phyloP scores from a whole-genome alignment of 2,888 invertebrate genomes.

The Eupithecia subfuscata region DNA sequence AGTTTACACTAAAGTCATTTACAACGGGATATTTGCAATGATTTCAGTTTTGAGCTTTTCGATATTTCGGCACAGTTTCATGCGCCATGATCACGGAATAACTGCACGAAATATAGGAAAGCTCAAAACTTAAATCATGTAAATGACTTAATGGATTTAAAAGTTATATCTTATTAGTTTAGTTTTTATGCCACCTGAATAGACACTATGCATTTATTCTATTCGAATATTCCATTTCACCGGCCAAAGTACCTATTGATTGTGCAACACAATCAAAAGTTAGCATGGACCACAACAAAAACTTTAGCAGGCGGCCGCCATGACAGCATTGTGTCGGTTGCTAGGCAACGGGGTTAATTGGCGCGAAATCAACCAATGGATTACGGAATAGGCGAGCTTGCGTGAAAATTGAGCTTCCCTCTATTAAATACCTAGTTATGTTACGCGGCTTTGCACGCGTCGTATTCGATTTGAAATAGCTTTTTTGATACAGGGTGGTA shows the following conservation, averaged over 20 bases:
- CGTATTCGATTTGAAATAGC: not conserved
- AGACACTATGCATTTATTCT: not conserved
- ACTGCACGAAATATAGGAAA: too few relatives aligned
- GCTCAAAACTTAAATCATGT: too few relatives aligned
- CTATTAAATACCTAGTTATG: slow-evolving; percentile 4
- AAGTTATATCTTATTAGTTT: not conserved
- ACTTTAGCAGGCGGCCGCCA: slow-evolving; percentile 47
- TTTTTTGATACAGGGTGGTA: not conserved
- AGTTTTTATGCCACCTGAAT: not conserved
- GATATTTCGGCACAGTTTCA: too few relatives aligned
- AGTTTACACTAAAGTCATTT: too few relatives aligned
- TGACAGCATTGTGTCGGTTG: slow-evolving; percentile 62
- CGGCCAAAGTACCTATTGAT: not conserved
- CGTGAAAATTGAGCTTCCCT: slow-evolving; percentile 29
- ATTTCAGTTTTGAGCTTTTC: too few relatives aligned
- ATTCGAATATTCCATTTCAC: not conserved
- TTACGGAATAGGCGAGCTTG: slow-evolving; percentile 55
- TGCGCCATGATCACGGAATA: too few relatives aligned
- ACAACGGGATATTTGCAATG: too few relatives aligned
- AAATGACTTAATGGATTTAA: too few relatives aligned
- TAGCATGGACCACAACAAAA: slow-evolving; percentile 7
- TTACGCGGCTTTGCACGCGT: slow-evolving; percentile 8
- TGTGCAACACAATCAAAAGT: slow-evolving; percentile 11
- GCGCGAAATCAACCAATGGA: slow-evolving; percentile 69
- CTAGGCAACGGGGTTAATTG: slow-evolving; percentile 72